Conservation (phyloP, 2,888 invertebrate genomes). For the Stenoptilia bipunctidactyla region DNA sequence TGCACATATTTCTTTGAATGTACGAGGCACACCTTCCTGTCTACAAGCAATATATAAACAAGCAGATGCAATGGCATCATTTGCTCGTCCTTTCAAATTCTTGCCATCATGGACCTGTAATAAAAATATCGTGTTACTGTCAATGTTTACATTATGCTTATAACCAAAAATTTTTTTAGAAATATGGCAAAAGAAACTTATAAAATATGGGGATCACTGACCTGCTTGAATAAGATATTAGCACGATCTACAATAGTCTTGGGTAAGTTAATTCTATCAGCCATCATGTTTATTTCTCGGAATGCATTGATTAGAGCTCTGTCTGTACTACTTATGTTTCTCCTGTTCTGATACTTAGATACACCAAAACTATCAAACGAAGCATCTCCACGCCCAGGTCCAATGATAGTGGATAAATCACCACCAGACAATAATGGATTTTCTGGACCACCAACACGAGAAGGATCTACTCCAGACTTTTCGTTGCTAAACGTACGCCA, state of each 20-base stretch:
- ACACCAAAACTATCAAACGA: slow-evolving; percentile 91
- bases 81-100: slow-evolving; percentile 94
- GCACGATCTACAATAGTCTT: slow-evolving; percentile 97
- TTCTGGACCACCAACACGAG: slow-evolving; percentile 99
- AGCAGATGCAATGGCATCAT: slow-evolving; percentile 98
- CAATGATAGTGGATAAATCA: slow-evolving; percentile 97
- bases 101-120: slow-evolving; percentile 90
- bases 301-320: slow-evolving; percentile 96
- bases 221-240: slow-evolving; percentile 97
- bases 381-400: slow-evolving; percentile 79
- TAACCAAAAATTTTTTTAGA: neutral
- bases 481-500: slow-evolving; percentile 99
- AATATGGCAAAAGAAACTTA: neutral
- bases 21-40: slow-evolving; percentile 98
- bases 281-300: slow-evolving; percentile 97
- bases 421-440: slow-evolving; percentile 96
- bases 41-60: slow-evolving; percentile 99
- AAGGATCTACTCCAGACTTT: slow-evolving; percentile 95
- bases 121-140: too few relatives aligned
- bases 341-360: slow-evolving; percentile 80
- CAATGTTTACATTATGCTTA: too few relatives aligned
- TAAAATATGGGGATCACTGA: slow-evolving; percentile 19
- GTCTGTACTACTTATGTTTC: slow-evolving; percentile 92
- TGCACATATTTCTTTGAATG: slow-evolving; percentile 99
- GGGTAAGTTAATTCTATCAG: slow-evolving; percentile 96